Evolutionary conservation across 2,888 invertebrate genomes (phyloP).

Genomic region (Torymus tubicola): DNA sequence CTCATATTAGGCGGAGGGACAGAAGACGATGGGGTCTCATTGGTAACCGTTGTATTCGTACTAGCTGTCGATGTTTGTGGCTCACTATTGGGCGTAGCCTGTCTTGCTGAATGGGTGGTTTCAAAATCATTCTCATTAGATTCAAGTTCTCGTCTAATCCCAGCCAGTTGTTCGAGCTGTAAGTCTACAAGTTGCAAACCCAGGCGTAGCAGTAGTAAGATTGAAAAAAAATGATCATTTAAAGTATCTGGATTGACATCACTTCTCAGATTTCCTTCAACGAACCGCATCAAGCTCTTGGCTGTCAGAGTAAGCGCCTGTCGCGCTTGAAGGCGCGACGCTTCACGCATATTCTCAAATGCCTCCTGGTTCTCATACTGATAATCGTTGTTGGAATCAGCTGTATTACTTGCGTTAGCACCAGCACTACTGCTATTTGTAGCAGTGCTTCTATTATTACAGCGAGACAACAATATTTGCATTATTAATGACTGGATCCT

Average conservation of each 20-base stretch:
- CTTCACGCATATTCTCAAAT: slow-evolving; percentile 65
- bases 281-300: slow-evolving; percentile 76
- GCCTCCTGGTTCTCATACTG: slow-evolving; percentile 59
- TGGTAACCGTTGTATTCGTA: slow-evolving; percentile 6
- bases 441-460: too few relatives aligned
- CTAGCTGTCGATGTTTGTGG: slow-evolving; percentile 10
- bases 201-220: slow-evolving; percentile 74
- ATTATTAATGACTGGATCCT: too few relatives aligned
- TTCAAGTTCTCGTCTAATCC: slow-evolving; percentile 68
- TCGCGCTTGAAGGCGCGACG: slow-evolving; percentile 67
- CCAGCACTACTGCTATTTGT: too few relatives aligned
- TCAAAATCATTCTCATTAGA: slow-evolving; percentile 53
- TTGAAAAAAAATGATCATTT: slow-evolving; percentile 45
- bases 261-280: slow-evolving; percentile 74
- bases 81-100: not conserved
- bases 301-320: slow-evolving; percentile 76
- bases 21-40: slow-evolving; percentile 1
- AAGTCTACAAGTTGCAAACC: slow-evolving; percentile 77
- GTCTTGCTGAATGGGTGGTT: not conserved
- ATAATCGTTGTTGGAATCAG: too few relatives aligned
- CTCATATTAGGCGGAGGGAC: not conserved
- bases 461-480: too few relatives aligned
- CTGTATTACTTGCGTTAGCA: too few relatives aligned
- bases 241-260: slow-evolving; percentile 65
- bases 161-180: slow-evolving; percentile 76